Evolutionary conservation across 2,113 vertebrate genomes (phyloP).

Genomic region (Aleadryas rufinucha): DNA sequence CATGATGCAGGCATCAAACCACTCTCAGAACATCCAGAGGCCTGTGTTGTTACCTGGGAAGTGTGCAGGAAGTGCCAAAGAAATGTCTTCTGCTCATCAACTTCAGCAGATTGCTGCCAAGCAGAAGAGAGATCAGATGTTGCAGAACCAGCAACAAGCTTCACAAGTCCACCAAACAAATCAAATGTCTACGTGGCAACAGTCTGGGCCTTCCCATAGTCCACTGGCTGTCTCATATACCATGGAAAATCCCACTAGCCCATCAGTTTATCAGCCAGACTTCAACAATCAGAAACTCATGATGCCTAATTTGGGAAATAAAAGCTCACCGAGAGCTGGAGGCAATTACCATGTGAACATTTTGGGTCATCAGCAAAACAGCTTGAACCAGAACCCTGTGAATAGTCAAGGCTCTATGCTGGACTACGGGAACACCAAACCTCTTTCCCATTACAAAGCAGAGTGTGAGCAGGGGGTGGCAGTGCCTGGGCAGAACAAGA

Average conservation of each 20-base stretch:
- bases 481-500: slow-evolving; percentile 79
- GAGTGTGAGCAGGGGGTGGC: slow-evolving; percentile 73
- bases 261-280: slow-evolving; percentile 86
- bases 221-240: slow-evolving; percentile 78
- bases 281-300: slow-evolving; percentile 86
- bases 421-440: slow-evolving; percentile 93
- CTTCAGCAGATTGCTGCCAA: slow-evolving; percentile 87
- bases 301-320: slow-evolving; percentile 79
- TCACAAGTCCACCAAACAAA: slow-evolving; percentile 69
- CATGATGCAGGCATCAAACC: slow-evolving; percentile 74
- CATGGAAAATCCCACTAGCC: slow-evolving; percentile 89
- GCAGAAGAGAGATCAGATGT: slow-evolving; percentile 80
- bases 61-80: slow-evolving; percentile 80
- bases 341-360: slow-evolving; percentile 82
- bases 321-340: slow-evolving; percentile 85
- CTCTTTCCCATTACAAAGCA: slow-evolving; percentile 91
- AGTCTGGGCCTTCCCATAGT: slow-evolving; percentile 81
- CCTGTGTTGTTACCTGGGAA: slow-evolving; percentile 84
- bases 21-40: slow-evolving; percentile 76
- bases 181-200: slow-evolving; percentile 84
- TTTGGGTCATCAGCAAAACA: slow-evolving; percentile 78
- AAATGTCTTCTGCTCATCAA: slow-evolving; percentile 89
- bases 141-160: slow-evolving; percentile 77
- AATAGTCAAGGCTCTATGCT: slow-evolving; percentile 75
- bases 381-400: slow-evolving; percentile 73